phyloP scores from a whole-genome alignment of 2,888 invertebrate genomes.

The Zootermopsis nevadensis region DNA sequence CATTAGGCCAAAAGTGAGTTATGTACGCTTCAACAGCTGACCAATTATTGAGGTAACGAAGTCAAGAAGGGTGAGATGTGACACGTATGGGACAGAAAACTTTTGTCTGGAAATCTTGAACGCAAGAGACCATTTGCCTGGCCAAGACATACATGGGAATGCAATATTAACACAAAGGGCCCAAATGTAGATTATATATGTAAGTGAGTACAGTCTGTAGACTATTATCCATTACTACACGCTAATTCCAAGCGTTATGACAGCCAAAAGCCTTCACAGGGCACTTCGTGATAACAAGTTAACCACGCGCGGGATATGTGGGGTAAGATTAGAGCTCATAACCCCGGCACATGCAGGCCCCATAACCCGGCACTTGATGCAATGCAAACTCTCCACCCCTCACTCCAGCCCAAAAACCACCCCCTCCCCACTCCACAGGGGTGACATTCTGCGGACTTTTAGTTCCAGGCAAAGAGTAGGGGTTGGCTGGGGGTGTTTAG shows the following conservation, averaged over 20 bases:
- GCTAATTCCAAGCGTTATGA: background rate
- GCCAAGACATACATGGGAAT: too few relatives aligned
- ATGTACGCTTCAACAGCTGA: too few relatives aligned
- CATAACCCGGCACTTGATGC: constrained; percentile 44
- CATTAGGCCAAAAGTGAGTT: too few relatives aligned
- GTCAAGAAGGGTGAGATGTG: too few relatives aligned
- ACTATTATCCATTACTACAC: background rate
- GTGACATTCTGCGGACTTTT: constrained; percentile 42
- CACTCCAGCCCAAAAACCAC: background rate
- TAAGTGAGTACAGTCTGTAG: too few relatives aligned
- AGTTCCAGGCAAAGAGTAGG: constrained; percentile 27
- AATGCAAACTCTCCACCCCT: constrained; percentile 43
- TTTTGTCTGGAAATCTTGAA: too few relatives aligned
- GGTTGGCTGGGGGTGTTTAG: constrained; percentile 32
- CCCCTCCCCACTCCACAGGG: background rate
- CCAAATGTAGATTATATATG: too few relatives aligned
- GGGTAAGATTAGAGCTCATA: constrained; percentile 42
- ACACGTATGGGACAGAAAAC: too few relatives aligned
- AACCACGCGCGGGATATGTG: constrained; percentile 6
- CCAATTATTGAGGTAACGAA: too few relatives aligned
- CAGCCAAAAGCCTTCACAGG: background rate
- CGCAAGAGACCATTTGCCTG: too few relatives aligned
- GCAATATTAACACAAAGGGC: too few relatives aligned
- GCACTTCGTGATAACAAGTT: constrained; percentile 22
- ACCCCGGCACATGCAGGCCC: constrained; percentile 37